Base-by-base conservation (phyloP, 2,113 vertebrate species). In the Cebidichthys violaceus region DNA sequence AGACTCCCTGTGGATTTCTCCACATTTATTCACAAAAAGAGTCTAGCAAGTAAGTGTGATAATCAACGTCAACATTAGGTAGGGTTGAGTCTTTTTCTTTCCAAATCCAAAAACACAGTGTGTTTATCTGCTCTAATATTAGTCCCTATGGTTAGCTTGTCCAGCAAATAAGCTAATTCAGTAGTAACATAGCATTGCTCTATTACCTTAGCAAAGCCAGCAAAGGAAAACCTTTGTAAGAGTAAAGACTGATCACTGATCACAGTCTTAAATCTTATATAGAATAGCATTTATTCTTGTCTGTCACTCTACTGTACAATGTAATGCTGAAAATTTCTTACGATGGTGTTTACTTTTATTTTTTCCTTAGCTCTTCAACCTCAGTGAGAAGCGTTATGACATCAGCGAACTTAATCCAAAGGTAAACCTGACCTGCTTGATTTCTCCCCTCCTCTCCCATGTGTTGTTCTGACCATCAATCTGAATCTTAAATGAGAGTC, bases 311-410 rank as follows among this genome's bases (percentile, higher is more conserved):
- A 27, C 29, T 33, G 8, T 39, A 24, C 20, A 39, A 64, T 27
- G 15, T 7, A 37, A 50, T 17, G 11, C 9, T 11, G 37, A 31
- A 5, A 4, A n/a, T 6, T 8, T 47, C 1, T n/a, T 24, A 22
- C 31, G 41, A 70, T 8, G 11, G 2, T n/a, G 2, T 20, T 45
- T 39, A 5, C 73, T 60, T 39, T 47, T 69, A 5, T 50, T 22
- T 83, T 39, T 18, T 37, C 17, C 71, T 77, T 77, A 99, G 98
- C 96, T 99, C 91, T 98, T 99, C 92, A 99, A 99, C 92, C 96
- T 99, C 84, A 99, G 97, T 4, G 98, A 99, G 90, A 96, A 96
- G 65, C 96, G 97, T 83, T 96, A 94, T 31, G 98, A 99, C 90
- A 91, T 99, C 95, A 96, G 84, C 61, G 96, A 97, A 84, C 96